Evolutionary conservation across 2,888 invertebrate genomes (phyloP).

Genomic region (Thumatha senex): DNA sequence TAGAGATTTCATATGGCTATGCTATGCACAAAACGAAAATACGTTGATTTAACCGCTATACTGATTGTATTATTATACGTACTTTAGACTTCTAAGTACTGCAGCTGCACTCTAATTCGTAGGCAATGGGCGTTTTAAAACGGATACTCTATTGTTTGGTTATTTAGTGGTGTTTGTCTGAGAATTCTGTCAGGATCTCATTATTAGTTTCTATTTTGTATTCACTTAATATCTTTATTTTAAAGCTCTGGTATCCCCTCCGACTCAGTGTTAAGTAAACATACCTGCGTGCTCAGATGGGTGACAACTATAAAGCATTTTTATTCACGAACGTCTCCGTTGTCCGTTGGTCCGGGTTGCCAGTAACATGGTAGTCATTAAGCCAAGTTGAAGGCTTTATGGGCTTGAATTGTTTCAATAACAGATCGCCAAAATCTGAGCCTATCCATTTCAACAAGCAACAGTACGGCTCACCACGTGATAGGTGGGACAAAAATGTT

Average conservation of each 20-base stretch:
- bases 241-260: neutral
- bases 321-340: too few species aligned
- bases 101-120: constrained; percentile 52
- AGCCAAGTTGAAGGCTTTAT: too few species aligned
- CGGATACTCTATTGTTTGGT: constrained; percentile 71
- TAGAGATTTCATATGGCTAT: constrained; percentile 52
- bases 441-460: too few species aligned
- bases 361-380: too few species aligned
- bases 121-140: constrained; percentile 58
- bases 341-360: too few species aligned
- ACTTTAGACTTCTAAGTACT: constrained; percentile 41
- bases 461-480: too few species aligned
- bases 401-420: too few species aligned
- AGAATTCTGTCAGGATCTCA: constrained; percentile 58
- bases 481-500: too few species aligned
- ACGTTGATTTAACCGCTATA: constrained; percentile 36
- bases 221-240: constrained; percentile 14
- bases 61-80: constrained; percentile 29
- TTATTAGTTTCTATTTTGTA: constrained; percentile 33
- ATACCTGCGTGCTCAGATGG: too few species aligned
- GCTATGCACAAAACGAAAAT: constrained; percentile 37
- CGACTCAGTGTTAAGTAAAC: too few species aligned
- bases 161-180: constrained; percentile 59
- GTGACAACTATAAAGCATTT: too few species aligned
- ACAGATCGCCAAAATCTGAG: too few species aligned